Percentiles rank a stretch among this genome's conserved stretches.
phyloP scores from a whole-genome alignment of 1,140 invertebrate species.

The Cotesia vestalis region DNA sequence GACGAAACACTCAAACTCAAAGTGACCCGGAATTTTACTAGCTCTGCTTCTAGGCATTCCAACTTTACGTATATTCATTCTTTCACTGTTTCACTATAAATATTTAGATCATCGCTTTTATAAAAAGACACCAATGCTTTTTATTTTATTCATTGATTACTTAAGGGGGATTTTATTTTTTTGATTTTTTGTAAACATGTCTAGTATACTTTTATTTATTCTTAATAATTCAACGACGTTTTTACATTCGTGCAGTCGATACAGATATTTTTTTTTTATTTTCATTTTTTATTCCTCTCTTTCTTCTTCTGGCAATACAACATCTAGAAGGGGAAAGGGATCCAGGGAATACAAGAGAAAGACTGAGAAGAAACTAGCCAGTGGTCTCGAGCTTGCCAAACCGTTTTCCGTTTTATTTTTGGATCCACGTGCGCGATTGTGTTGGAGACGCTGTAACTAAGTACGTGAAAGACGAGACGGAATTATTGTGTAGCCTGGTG shows the following conservation, averaged over 20 bases:
- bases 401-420: constrained; percentile 59
- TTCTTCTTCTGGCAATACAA: constrained; percentile 2
- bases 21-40: constrained; percentile 29
- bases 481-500: constrained; percentile 7
- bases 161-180: too few species aligned
- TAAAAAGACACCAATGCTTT: too few species aligned
- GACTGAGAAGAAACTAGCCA: constrained; percentile 39
- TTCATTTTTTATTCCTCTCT: constrained; percentile 3
- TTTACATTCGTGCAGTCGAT: neutral
- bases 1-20: constrained; percentile 18
- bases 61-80: neutral
- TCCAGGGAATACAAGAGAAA: neutral
- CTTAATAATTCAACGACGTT: neutral
- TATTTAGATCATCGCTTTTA: constrained; percentile 2
- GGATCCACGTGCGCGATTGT: constrained; percentile 58
- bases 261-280: neutral
- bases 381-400: constrained; percentile 54
- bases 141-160: too few species aligned
- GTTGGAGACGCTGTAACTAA: constrained; percentile 44
- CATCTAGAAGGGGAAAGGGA: neutral
- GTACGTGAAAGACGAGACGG: constrained; percentile 15
- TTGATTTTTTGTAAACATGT: neutral
- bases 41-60: neutral
- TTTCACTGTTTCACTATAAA: neutral
- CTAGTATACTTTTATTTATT: neutral